Base-by-base conservation (phyloP, 1,140 invertebrate species). In the Aradophagus sp. region DNA sequence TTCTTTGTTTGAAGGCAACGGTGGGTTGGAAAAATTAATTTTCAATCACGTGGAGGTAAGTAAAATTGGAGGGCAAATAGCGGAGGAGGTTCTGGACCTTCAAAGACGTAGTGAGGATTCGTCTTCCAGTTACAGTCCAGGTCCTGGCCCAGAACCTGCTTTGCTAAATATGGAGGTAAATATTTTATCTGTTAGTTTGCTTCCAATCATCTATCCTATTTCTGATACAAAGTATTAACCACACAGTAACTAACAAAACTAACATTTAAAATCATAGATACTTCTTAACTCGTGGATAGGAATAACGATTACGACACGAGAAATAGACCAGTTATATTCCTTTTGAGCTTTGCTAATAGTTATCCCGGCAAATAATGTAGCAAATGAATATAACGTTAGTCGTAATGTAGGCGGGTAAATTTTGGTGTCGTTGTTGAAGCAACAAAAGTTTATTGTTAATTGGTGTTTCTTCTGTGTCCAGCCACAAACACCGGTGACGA, bases 11-110 rank as follows among this genome's bases (percentile, higher is more conserved):
- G 23, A 31, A 85, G 83, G 79, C 63, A 84, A 83, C 38, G 83
- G 87, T 38, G 91, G 91, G 34, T 89, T 93, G 79, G 89, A 92
- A 70, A 84, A 87, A 45, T 81, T 93, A 59, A 92, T 93, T 70
- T 90, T 88, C 71, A 90, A 88, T 29, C 91, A 93, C 63, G 87
- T 93, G 29, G 92, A 93, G 80, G 91, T 91, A 41, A 92, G 91
- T 80, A 93, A 93, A 85, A 93, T 94, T 67, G 93, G 93, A 15
- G 86, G 90, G 15, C 89, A 92, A 77, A 93, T 94, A 77, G 92
- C 91, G 0, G 91, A 93, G 38, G 90, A 92, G 77, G 90, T 90
- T 14, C 74, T 92, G 55, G 89, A 87, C 71, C 86, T 78, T 71
- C 90, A 87, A 79, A 86, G 80, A 71, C 81, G 87, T 45, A 79